phyloP scores from a whole-genome alignment of 2,888 invertebrate genomes.

The Deilephila porcellus region DNA sequence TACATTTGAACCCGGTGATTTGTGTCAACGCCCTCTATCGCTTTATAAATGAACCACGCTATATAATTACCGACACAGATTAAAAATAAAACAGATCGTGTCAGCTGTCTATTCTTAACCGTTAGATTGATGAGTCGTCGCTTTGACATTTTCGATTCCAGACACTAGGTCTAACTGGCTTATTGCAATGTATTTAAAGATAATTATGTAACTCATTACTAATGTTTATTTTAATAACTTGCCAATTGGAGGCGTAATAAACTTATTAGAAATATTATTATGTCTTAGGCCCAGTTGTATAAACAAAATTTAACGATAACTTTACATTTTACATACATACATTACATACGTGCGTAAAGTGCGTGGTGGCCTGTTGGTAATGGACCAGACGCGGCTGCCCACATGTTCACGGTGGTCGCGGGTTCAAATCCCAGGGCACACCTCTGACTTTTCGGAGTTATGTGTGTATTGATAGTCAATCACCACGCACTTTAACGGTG shows the following conservation, averaged over 20 bases:
- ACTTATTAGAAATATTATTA: no score
- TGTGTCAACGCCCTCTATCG: slow-evolving; percentile 7
- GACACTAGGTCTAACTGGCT: slow-evolving; percentile 16
- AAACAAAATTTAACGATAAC: no score
- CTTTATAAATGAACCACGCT: neutral
- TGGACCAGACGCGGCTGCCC: no score
- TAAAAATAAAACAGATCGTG: slow-evolving; percentile 44
- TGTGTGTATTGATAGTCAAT: no score
- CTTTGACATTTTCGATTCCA: slow-evolving; percentile 26
- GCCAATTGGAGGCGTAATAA: neutral
- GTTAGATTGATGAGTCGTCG: slow-evolving; percentile 38
- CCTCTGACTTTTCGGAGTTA: no score
- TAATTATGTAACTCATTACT: slow-evolving; percentile 19
- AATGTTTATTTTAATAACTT: neutral
- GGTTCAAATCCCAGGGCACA: no score
- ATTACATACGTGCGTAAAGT: no score
- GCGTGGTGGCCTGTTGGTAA: no score
- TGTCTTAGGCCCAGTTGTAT: no score
- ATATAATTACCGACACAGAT: slow-evolving; percentile 36
- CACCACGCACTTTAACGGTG: no score
- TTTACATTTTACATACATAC: no score
- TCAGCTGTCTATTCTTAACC: slow-evolving; percentile 45
- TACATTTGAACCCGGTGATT: neutral
- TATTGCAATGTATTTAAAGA: slow-evolving; percentile 25
- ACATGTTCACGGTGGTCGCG: no score